A percentile compares a stretch with the other conserved stretches of the same genome.
Conservation (phyloP, 2,888 invertebrate genomes). For the Heliconius hortense region DNA sequence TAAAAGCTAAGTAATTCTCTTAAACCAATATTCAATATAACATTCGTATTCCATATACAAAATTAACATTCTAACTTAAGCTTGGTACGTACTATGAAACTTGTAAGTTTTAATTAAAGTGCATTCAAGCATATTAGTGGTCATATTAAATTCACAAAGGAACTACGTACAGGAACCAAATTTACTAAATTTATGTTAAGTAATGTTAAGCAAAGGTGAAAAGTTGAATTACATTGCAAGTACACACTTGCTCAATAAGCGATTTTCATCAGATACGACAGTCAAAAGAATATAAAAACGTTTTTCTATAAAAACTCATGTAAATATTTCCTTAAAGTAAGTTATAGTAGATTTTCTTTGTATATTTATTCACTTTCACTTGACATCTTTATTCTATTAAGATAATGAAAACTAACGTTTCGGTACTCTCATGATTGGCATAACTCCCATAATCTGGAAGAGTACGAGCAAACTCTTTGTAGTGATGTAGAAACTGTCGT, state of each 20-base stretch:
- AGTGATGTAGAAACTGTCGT: slow-evolving; percentile 86
- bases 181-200: slow-evolving; percentile 4
- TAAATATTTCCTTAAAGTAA: neutral
- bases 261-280: neutral
- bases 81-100: neutral
- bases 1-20: no score
- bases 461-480: slow-evolving; percentile 86
- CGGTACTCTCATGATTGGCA: slow-evolving; percentile 87
- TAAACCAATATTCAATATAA: no score
- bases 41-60: neutral
- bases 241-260: neutral
- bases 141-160: slow-evolving; percentile 12
- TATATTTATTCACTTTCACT: neutral
- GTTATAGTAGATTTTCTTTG: neutral
- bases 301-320: neutral
- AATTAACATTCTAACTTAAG: neutral
- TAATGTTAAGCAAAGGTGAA: neutral
- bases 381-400: neutral
- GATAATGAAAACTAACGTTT: slow-evolving; percentile 61
- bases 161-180: slow-evolving; percentile 4
- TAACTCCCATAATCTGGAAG: slow-evolving; percentile 89
- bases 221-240: neutral
- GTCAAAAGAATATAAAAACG: neutral
- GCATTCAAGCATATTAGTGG: slow-evolving; percentile 13
- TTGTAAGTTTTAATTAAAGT: slow-evolving; percentile 31